Percentiles rank a stretch among this genome's conserved stretches.
phyloP scores from a whole-genome alignment of 2,888 invertebrate species.

The Pheosia tremula region DNA sequence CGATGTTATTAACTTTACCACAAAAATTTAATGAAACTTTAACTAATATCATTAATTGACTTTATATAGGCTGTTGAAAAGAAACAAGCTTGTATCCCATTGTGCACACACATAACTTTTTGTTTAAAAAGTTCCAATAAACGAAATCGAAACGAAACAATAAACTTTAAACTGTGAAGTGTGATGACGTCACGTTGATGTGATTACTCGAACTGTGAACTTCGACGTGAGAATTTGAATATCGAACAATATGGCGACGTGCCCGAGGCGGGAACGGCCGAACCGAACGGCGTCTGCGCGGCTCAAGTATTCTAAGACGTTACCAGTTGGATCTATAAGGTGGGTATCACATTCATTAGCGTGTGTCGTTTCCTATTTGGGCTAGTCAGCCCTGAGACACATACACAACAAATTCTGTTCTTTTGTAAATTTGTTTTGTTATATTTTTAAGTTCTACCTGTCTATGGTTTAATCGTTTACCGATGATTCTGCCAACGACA shows the following conservation, averaged over 20 bases:
- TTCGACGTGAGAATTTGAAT: constrained; percentile 19
- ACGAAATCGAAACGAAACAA: constrained; percentile 24
- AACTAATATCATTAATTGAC: not conserved
- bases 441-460: no score
- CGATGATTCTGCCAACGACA: no score
- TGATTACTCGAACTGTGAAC: constrained; percentile 27
- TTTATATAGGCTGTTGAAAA: constrained; percentile 17
- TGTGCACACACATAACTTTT: constrained; percentile 34
- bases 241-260: constrained; percentile 59
- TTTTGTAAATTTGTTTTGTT: no score
- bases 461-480: no score
- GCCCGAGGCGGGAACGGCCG: constrained; percentile 69
- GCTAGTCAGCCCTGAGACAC: no score
- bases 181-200: constrained; percentile 26
- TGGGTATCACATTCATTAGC: constrained; percentile 29
- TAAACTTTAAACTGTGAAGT: constrained; percentile 28
- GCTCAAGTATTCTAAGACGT: constrained; percentile 76
- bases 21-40: not conserved
- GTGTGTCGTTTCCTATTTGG: no score
- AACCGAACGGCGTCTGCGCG: constrained; percentile 66
- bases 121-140: constrained; percentile 32
- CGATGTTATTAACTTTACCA: no score
- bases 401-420: no score
- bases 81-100: constrained; percentile 29
- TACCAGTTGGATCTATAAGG: constrained; percentile 74